These are phyloP conservation scores for Hyla sarda DNA, from an alignment of 2,113 vertebrate genomes.

Conservation along the genomic window DNA sequence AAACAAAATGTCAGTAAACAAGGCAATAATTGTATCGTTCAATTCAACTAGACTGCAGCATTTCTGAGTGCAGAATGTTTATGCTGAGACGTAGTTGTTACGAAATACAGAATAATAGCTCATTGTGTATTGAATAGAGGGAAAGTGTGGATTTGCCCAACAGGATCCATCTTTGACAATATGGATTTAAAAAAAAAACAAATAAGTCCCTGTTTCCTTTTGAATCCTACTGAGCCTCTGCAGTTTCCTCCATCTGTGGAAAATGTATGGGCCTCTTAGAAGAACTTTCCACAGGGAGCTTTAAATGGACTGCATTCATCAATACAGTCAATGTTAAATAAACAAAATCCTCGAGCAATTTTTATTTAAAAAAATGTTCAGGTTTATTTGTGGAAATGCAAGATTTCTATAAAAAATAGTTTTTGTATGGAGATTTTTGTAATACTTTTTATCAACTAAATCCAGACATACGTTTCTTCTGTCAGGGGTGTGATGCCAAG, in stretches of 20 bases:
- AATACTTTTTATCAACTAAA: slow-evolving; percentile 98
- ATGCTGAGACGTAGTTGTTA: slow-evolving; percentile 63
- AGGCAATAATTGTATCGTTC: slow-evolving; percentile 65
- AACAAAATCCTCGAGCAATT: slow-evolving; percentile 83
- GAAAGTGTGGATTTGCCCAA: slow-evolving; percentile 63
- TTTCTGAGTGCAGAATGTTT: slow-evolving; percentile 54
- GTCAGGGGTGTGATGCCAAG: slow-evolving; percentile 81
- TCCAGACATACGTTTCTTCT: slow-evolving; percentile 78
- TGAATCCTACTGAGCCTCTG: slow-evolving; percentile 71
- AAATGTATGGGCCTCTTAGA: slow-evolving; percentile 66
- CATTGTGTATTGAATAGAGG: slow-evolving; percentile 63
- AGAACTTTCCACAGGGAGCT: slow-evolving; percentile 72
- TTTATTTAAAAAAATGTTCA: slow-evolving; percentile 86
- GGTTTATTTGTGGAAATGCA: slow-evolving; percentile 97
- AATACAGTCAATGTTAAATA: slow-evolving; percentile 76
- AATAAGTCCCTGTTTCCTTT: slow-evolving; percentile 68
- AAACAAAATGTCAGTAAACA: slow-evolving; percentile 65
- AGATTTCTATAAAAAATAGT: slow-evolving; percentile 97
- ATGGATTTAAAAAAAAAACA: slow-evolving; percentile 55
- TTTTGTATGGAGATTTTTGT: slow-evolving; percentile 99
- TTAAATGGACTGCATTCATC: slow-evolving; percentile 78
- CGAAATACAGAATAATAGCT: slow-evolving; percentile 66
- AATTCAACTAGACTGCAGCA: slow-evolving; percentile 66
- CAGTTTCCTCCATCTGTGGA: slow-evolving; percentile 67
- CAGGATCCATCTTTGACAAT: slow-evolving; percentile 66